phyloP scores from a whole-genome alignment of 1,140 invertebrate genomes.

The Drosophila pseudoananassae region DNA sequence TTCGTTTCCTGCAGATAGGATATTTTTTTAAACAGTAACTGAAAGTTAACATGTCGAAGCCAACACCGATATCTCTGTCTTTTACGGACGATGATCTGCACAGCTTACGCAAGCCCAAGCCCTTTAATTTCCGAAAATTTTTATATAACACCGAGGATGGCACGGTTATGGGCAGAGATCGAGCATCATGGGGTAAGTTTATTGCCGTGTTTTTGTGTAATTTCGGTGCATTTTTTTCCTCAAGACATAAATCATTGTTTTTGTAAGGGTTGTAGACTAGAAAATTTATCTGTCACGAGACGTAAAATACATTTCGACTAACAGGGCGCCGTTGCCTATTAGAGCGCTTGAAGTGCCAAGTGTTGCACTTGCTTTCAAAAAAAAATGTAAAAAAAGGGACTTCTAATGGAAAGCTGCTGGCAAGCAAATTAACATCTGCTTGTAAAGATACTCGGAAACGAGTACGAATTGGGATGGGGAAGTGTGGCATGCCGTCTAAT shows the following conservation, averaged over 20 bases:
- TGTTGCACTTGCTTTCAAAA: slow-evolving; percentile 5
- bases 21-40: slow-evolving; percentile 6
- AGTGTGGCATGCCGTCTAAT: slow-evolving; percentile 2
- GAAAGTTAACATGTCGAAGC: slow-evolving; percentile 71
- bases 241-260: neutral
- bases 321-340: slow-evolving; percentile 2
- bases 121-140: slow-evolving; percentile 84
- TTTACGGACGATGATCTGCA: slow-evolving; percentile 66
- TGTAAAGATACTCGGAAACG: slow-evolving; percentile 9
- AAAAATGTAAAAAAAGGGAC: slow-evolving; percentile 6
- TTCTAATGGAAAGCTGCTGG: neutral
- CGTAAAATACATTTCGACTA: slow-evolving; percentile 10
- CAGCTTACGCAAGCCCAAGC: slow-evolving; percentile 58
- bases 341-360: slow-evolving; percentile 4
- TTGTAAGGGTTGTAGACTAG: neutral
- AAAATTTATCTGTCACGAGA: slow-evolving; percentile 1
- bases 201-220: slow-evolving; percentile 1
- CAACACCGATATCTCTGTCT: slow-evolving; percentile 63
- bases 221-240: neutral
- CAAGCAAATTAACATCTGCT: slow-evolving; percentile 21
- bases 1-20: neutral
- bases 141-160: slow-evolving; percentile 90
- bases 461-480: slow-evolving; percentile 9
- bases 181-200: slow-evolving; percentile 89
- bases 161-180: slow-evolving; percentile 89